Evolutionary conservation across 2,888 invertebrate genomes (phyloP).

Genomic region (Eugnorisma glareosa): DNA sequence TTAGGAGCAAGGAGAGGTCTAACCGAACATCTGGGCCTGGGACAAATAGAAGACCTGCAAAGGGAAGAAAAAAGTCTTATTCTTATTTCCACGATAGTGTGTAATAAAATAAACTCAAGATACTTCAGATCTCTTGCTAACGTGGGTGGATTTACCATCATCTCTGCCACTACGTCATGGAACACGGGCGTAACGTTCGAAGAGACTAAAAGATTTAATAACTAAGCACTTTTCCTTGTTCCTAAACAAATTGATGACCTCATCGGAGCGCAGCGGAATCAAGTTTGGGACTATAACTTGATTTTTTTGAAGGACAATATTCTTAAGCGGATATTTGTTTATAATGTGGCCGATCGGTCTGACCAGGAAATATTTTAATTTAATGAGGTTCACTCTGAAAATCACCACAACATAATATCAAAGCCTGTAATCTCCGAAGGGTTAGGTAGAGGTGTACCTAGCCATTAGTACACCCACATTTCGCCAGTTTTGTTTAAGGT

Average conservation of each 20-base stretch:
- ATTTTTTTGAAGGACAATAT: slow-evolving; percentile 5
- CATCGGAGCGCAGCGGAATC: slow-evolving; percentile 18
- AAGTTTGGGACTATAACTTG: slow-evolving; percentile 28
- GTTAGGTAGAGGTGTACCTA: too few species aligned
- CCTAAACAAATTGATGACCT: slow-evolving; percentile 31
- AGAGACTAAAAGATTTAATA: neutral
- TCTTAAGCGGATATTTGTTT: neutral
- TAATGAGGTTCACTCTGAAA: neutral
- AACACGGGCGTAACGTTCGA: neutral
- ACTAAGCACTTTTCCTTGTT: slow-evolving; percentile 19
- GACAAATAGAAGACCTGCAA: neutral
- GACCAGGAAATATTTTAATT: neutral
- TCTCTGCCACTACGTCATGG: neutral
- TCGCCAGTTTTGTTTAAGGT: too few species aligned
- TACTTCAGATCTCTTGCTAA: too few species aligned
- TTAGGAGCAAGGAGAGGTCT: neutral
- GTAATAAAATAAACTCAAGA: too few species aligned
- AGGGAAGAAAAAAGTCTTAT: neutral
- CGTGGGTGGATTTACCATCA: neutral
- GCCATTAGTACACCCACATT: too few species aligned
- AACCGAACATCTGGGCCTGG: neutral
- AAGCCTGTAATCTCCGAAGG: too few species aligned
- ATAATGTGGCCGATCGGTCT: neutral
- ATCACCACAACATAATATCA: too few species aligned
- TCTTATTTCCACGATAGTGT: neutral